Conservation (phyloP, 2,888 invertebrate genomes). For the Alloscopus bannaensis region DNA sequence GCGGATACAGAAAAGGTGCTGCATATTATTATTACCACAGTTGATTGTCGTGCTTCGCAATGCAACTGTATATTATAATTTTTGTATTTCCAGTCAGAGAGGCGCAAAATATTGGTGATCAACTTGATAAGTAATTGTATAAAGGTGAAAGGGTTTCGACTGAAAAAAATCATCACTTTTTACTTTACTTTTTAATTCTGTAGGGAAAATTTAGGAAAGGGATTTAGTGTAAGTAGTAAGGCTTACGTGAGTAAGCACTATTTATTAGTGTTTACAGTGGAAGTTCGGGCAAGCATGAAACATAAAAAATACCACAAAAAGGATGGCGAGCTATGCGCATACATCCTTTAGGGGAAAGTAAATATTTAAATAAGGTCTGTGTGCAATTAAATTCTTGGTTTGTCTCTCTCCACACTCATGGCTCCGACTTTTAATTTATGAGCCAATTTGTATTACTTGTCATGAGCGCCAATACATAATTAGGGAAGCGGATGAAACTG, state of each 20-base stretch:
- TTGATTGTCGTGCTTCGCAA: too few species aligned
- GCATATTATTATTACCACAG: too few species aligned
- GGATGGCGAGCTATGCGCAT: slow-evolving; percentile 4
- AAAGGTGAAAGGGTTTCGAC: slow-evolving; percentile 43
- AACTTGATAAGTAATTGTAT: too few species aligned
- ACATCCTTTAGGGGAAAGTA: too few species aligned
- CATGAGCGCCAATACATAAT: slow-evolving; percentile 41
- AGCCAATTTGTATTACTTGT: slow-evolving; percentile 44
- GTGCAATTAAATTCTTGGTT: slow-evolving; percentile 38
- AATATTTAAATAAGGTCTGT: too few species aligned
- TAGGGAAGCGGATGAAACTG: slow-evolving; percentile 33
- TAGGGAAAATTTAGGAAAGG: background rate
- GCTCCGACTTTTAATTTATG: slow-evolving; percentile 37
- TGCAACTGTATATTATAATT: too few species aligned
- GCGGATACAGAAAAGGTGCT: too few species aligned
- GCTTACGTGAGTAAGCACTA: too few species aligned
- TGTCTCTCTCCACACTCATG: slow-evolving; percentile 18
- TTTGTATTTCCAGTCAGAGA: slow-evolving; percentile 56
- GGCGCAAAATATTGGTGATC: slow-evolving; percentile 63
- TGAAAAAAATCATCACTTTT: slow-evolving; percentile 47
- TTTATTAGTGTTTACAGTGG: too few species aligned
- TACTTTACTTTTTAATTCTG: slow-evolving; percentile 42
- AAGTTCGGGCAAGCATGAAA: too few species aligned
- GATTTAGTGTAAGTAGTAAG: slow-evolving; percentile 1
- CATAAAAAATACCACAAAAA: background rate